Percentiles rank a stretch among this genome's conserved stretches.
Conservation (phyloP, 1,140 invertebrate species). For the Trachymyrmex septentrionalis region DNA sequence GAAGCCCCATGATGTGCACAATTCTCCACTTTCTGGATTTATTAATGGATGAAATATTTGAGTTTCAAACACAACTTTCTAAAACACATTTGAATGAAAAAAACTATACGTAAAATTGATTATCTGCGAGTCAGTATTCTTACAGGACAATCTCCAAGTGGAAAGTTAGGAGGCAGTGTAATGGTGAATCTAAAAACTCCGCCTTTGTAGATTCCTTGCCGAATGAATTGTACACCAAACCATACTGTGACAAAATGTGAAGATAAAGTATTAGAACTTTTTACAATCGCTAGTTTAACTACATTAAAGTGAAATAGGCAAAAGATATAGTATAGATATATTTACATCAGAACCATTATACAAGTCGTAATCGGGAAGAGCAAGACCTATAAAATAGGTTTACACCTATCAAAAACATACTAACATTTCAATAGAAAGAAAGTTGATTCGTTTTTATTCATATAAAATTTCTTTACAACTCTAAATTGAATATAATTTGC, state of each 20-base stretch:
- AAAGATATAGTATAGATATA: conserved; percentile 67
- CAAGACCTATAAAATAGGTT: conserved; percentile 72
- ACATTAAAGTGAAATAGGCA: conserved; percentile 51
- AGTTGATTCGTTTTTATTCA: not conserved
- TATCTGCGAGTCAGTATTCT: conserved; percentile 80
- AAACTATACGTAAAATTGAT: conserved; percentile 7
- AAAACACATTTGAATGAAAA: conserved; percentile 79
- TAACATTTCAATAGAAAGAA: conserved; percentile 28
- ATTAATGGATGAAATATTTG: conserved; percentile 96
- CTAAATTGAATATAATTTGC: too few relatives aligned
- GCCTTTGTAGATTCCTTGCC: conserved; percentile 94
- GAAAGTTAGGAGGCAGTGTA: conserved; percentile 94
- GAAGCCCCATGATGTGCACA: conserved; percentile 93
- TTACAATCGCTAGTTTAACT: not conserved
- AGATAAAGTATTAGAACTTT: conserved; percentile 36
- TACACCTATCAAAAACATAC: conserved; percentile 49
- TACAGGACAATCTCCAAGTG: conserved; percentile 94
- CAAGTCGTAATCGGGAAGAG: conserved; percentile 70
- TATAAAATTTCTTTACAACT: too few relatives aligned
- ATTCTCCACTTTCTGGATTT: conserved; percentile 91
- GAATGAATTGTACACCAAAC: conserved; percentile 97
- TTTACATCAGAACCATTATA: conserved; percentile 73
- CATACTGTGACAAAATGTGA: conserved; percentile 90
- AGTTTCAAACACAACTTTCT: conserved; percentile 95
- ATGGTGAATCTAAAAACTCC: conserved; percentile 96